Base-by-base conservation (phyloP, 2,888 invertebrate species). In the Sisyra terminalis region DNA sequence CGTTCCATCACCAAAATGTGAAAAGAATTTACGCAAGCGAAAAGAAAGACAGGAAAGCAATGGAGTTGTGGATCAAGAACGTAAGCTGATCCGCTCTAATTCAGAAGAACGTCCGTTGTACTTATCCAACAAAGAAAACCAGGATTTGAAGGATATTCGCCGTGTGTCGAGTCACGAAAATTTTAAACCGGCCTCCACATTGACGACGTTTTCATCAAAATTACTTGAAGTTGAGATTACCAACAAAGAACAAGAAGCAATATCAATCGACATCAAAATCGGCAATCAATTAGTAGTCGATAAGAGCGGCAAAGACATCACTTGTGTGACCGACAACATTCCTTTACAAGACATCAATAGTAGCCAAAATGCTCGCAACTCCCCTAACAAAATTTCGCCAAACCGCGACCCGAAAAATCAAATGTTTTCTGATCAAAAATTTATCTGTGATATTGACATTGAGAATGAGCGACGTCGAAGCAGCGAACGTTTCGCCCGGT, bases 111-210 rank as follows among this genome's bases (percentile, higher is more conserved):
- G 72, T 45, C 63, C 64, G 2, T 59, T 64, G 40, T 54, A 54
- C 40, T 55, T 53, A 42, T 49, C 53, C 44, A 47, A 46, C 18
- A 48, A 47, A 15, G 63, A 65, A 34, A 53, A 48, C 17, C 50
- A 52, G 16, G 52, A 48, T 40, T 48, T 49, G 15, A 56, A 55
- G 43, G 57, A 58, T 42, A 73, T 74, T 30, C 61, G 73, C 43
- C 64, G 73, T 51, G 75, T 74, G n/a, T 71, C 71, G 48, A 74
- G 73, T 46, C 73, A 72, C 56, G 75, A 75, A 55, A 73, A 75
- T 55, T 72, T 75, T 51, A 65, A 65, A 32, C 53, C 53, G 47
- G 24, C 24, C 24, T 24, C 24, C 3, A n/a, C n/a, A n/a, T n/a
- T n/a, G n/a, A 24, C 24, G 24, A 24, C 24, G 7, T 5, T 24